Evolutionary conservation across 30 jellyfish, hydroid and myxozoan species (phyloP).

Genomic region (Chrysaora quinquecirrha): DNA sequence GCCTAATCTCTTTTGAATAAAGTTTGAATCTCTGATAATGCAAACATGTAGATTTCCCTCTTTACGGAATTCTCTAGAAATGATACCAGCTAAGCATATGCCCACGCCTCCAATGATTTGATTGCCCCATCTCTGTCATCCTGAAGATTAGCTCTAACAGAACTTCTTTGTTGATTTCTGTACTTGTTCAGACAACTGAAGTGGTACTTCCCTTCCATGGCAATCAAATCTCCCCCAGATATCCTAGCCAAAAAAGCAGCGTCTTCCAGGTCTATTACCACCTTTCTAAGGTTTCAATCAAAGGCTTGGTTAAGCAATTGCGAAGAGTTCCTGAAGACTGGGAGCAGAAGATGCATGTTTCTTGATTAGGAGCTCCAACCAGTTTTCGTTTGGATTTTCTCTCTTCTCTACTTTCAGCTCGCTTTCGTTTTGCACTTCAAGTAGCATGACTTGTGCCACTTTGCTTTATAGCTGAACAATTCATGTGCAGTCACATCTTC

Average conservation of each 20-base stretch:
- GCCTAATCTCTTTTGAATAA: not conserved
- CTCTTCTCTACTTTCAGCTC: not conserved
- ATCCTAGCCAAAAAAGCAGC: not conserved
- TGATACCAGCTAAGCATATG: not conserved
- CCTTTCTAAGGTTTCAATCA: not conserved
- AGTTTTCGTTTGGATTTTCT: not conserved
- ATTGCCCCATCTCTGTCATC: not conserved
- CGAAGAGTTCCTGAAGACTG: not conserved
- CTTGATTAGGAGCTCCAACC: not conserved
- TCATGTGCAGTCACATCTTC: not conserved
- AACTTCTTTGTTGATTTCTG: not conserved
- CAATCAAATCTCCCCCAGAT: constrained; percentile 9
- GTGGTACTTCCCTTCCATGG: not conserved
- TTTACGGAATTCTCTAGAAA: not conserved
- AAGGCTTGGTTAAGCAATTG: not conserved
- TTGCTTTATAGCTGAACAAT: not conserved
- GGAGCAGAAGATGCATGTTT: not conserved
- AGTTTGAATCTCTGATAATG: not conserved
- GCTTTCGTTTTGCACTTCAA: not conserved
- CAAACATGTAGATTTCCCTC: not conserved
- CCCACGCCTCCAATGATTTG: not conserved
- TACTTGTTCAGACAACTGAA: not conserved
- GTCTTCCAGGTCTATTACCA: not conserved
- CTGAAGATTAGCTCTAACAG: not conserved
- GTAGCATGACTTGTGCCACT: not conserved